Evolutionary conservation across 2,888 invertebrate genomes (phyloP), one percentile per base, ranked within the genome.

Genomic region (Cryptocephalus moraei): DNA sequence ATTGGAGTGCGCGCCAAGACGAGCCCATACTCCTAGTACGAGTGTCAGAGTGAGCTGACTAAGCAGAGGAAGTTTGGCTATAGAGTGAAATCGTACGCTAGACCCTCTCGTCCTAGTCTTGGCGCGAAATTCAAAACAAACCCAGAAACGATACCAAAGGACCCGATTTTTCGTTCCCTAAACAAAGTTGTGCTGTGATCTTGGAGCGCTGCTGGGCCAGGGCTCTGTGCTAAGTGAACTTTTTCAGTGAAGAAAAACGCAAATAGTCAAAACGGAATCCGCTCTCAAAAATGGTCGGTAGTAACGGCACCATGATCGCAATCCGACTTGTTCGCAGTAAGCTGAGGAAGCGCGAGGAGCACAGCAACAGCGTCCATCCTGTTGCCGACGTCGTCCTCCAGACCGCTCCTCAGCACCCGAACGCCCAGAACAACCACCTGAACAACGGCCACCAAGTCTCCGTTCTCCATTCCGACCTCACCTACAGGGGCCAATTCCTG

Each of bases 251-350:
- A 36, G 12, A 36, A 6, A 36, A 36, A 36, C 22, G 3, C 22
- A 22, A 22, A 22, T 22, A 22, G 22, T 36, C 36, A 36, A 36
- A 11, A 36, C n/a, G 12, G 36, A 36, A 4, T 4, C 36, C n/a
- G 12, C 36, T 33, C 32, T 41, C 43, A 58, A 81, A 79, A 67
- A 87, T 88, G 87, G 87, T 88, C 73, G 87, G 87, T 73, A 86
- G 81, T 75, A 86, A 86, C 75, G 86, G 85, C 72, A 86, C 86
- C 69, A 81, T 88, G 82, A 84, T 86, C 75, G 86, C 88, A 72
- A 85, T 89, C 72, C 88, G 88, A 75, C 84, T 89, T 82, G 88
- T 89, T 75, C 87, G 87, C 81, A 89, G 87, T 75, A 89, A 89
- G 78, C 79, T 89, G 75, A 80, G 87, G 67, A 89, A 89, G 75